These are phyloP conservation scores for Scomberomorus guttatus DNA, from an alignment of 2,797 vertebrate genomes.

Conservation along the genomic window DNA sequence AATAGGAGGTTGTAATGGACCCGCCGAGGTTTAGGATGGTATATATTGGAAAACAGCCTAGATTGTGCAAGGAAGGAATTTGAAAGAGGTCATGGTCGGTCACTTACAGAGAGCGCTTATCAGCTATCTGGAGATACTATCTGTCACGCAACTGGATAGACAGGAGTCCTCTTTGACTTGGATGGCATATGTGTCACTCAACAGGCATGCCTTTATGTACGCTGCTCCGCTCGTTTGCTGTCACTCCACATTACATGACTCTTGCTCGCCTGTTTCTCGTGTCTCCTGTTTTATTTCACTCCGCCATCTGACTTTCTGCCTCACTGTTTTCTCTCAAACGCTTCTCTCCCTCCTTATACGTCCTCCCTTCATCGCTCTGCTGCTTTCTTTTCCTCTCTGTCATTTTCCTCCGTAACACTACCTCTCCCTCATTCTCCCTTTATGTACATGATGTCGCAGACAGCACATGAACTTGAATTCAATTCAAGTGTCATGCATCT, in stretches of 20 bases:
- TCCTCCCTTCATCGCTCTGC: neutral
- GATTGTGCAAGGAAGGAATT: constrained; percentile 60
- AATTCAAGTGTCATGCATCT: constrained; percentile 82
- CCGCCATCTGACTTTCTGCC: constrained; percentile 5
- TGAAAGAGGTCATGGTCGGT: constrained; percentile 59
- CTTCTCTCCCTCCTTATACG: neutral
- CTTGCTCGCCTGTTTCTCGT: neutral
- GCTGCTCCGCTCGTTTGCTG: constrained; percentile 31
- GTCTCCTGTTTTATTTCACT: neutral
- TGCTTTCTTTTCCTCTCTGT: constrained; percentile 7
- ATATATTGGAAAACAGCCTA: constrained; percentile 60
- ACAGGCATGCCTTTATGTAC: constrained; percentile 71
- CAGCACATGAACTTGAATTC: constrained; percentile 79
- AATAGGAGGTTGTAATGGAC: constrained; percentile 66
- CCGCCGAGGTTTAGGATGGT: constrained; percentile 39
- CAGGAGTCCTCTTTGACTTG: constrained; percentile 76
- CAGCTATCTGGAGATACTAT: constrained; percentile 72
- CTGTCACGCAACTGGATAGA: constrained; percentile 75
- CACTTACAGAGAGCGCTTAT: constrained; percentile 65
- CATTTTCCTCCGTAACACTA: constrained; percentile 49
- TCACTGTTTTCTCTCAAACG: neutral
- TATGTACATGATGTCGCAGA: constrained; percentile 69
- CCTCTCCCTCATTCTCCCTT: constrained; percentile 49
- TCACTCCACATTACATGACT: constrained; percentile 37
- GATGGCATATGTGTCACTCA: constrained; percentile 73